phyloP scores from a whole-genome alignment of 2,888 invertebrate species.

The Parelbella ahira region DNA sequence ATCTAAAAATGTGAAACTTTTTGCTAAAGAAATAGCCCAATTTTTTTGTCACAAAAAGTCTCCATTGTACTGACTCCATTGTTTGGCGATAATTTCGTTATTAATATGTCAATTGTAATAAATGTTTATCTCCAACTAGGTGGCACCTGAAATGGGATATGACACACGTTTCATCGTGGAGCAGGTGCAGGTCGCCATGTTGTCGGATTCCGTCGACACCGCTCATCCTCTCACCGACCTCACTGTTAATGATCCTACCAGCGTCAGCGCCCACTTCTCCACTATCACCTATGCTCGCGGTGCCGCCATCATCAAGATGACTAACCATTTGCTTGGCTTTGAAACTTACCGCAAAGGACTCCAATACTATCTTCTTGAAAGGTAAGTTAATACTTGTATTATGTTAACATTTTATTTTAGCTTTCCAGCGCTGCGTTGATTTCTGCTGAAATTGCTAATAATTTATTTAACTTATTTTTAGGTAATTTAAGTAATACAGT shows the following conservation, averaged over 20 bases:
- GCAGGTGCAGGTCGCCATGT: constrained; percentile 83
- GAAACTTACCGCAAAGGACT: constrained; percentile 76
- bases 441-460: too few relatives aligned
- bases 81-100: too few relatives aligned
- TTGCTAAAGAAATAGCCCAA: too few relatives aligned
- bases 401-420: too few relatives aligned
- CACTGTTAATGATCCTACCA: constrained; percentile 75
- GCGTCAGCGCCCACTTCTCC: constrained; percentile 83
- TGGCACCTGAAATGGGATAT: constrained; percentile 54
- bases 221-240: constrained; percentile 82
- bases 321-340: constrained; percentile 81
- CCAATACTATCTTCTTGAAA: constrained; percentile 68
- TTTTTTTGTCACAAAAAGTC: too few relatives aligned
- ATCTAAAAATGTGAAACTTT: too few relatives aligned
- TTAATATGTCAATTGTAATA: too few relatives aligned
- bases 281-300: constrained; percentile 86
- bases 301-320: constrained; percentile 83
- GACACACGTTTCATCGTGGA: constrained; percentile 82
- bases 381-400: constrained; percentile 47
- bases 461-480: too few relatives aligned
- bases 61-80: too few relatives aligned
- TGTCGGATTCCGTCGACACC: constrained; percentile 75
- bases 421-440: too few relatives aligned
- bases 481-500: too few relatives aligned
- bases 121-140: too few relatives aligned